Conservation (phyloP, 2,113 vertebrate species). For the Halichoeres trimaculatus region DNA sequence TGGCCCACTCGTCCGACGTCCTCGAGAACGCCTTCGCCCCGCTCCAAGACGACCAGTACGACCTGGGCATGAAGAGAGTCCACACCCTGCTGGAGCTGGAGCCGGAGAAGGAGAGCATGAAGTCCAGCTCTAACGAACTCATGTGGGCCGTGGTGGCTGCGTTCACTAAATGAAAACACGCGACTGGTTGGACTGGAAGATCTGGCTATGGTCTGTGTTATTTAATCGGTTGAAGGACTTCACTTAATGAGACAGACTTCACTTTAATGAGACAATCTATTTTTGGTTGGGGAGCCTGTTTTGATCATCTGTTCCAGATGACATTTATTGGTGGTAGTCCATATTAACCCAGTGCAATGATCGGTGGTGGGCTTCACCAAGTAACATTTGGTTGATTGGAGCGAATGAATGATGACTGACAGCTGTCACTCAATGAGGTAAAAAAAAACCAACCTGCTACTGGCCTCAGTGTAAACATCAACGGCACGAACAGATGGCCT, state of each 20-base stretch:
- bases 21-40: constrained; percentile 98
- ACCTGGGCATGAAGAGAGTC: constrained; percentile 96
- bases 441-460: constrained; percentile 30
- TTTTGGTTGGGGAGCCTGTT: constrained; percentile 71
- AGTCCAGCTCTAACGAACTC: constrained; percentile 92
- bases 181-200: constrained; percentile 59
- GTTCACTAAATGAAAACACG: constrained; percentile 89
- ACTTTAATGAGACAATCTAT: constrained; percentile 76
- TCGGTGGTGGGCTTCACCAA: constrained; percentile 74
- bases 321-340: constrained; percentile 64
- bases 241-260: constrained; percentile 67
- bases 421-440: constrained; percentile 48
- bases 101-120: constrained; percentile 93
- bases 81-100: constrained; percentile 95
- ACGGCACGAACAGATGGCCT: constrained; percentile 40
- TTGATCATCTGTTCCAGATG: constrained; percentile 71
- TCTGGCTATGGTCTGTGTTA: constrained; percentile 67
- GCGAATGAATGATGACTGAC: constrained; percentile 44
- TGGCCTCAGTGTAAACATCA: constrained; percentile 35
- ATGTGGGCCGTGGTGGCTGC: constrained; percentile 97
- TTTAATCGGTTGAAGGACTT: constrained; percentile 78
- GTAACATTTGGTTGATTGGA: constrained; percentile 48
- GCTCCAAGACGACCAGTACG: constrained; percentile 96
- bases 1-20: constrained; percentile 96
- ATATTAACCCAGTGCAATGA: constrained; percentile 68